Conservation (phyloP, 1,140 invertebrate genomes). For the Zaprionus gabonicus region DNA sequence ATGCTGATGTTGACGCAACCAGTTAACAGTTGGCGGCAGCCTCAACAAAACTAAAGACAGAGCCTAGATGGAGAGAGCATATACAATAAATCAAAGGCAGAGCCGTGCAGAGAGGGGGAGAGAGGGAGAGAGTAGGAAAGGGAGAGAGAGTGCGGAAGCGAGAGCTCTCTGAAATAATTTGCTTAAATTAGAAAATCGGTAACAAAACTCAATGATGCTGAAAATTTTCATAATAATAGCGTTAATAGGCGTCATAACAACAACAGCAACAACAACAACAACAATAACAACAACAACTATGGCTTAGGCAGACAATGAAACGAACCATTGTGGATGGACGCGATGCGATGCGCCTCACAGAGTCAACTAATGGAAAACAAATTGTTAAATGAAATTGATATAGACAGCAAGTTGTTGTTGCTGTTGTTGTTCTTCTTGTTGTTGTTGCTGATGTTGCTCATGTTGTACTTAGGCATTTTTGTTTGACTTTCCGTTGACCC, state of each 20-base stretch:
- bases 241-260: constrained; percentile 76
- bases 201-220: constrained; percentile 83
- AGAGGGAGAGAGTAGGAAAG: neutral
- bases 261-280: constrained; percentile 26
- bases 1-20: constrained; percentile 73
- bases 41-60: constrained; percentile 33
- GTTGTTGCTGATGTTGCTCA: too few species aligned
- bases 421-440: neutral
- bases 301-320: neutral
- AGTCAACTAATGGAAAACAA: constrained; percentile 67
- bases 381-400: constrained; percentile 70
- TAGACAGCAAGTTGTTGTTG: constrained; percentile 40
- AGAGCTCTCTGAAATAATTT: constrained; percentile 52
- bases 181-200: constrained; percentile 81
- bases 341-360: constrained; percentile 38
- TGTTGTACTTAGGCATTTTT: neutral
- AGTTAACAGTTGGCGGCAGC: constrained; percentile 62
- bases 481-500: constrained; percentile 4
- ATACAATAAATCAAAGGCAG: constrained; percentile 11
- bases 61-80: constrained; percentile 15
- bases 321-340: neutral
- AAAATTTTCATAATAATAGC: constrained; percentile 83
- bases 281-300: neutral
- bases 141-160: constrained; percentile 3
- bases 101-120: neutral